Base-by-base conservation (phyloP, 2,797 vertebrate genomes). In the Spatula versicolor region DNA sequence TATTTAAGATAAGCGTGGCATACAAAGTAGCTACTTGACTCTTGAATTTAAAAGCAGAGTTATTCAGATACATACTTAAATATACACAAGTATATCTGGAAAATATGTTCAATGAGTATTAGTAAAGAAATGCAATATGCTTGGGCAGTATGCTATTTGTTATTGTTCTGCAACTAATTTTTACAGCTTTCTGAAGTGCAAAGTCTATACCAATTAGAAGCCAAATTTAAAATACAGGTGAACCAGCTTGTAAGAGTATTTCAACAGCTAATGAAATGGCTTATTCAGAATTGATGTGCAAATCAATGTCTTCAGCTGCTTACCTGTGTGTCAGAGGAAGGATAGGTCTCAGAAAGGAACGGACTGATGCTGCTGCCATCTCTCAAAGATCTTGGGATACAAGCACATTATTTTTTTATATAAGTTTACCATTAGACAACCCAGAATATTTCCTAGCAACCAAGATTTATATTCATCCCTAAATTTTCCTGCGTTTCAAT, bases 21-120 rank as follows among this genome's bases (percentile, higher is more conserved):
- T 93, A 94, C 89, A 94, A 95, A 96, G 93, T 90, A 96, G 91
- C 91, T 95, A 95, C 92, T 95, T 95, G 92, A 92, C 84, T 92
- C 91, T 28, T 79, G 85, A 76, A 94, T 94, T 93, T 95, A 60
- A 88, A 94, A 94, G 91, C 52, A 80, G 76, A 81, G 73, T 81
- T 96, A 90, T 56, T 81, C 66, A 83, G 73, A 90, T 75, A 93
- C 69, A 81, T 71, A 39, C 76, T 96, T 86, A 86, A 83, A 87
- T 62, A 81, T 2, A 87, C 21, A 78, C 62, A 39, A 43, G 62
- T 43, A 59, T 85, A 82, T 66, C 91, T 92, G 86, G 62, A 90
- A 97, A 92, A 79, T 82, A 83, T 16, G 43, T 83, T 78, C 82
- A 83, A 13, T 87, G 72, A 94, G 63, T 25, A 54, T 59, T 55